Base-by-base conservation (phyloP, 2,888 invertebrate genomes). In the Drosophila mayaguana region DNA sequence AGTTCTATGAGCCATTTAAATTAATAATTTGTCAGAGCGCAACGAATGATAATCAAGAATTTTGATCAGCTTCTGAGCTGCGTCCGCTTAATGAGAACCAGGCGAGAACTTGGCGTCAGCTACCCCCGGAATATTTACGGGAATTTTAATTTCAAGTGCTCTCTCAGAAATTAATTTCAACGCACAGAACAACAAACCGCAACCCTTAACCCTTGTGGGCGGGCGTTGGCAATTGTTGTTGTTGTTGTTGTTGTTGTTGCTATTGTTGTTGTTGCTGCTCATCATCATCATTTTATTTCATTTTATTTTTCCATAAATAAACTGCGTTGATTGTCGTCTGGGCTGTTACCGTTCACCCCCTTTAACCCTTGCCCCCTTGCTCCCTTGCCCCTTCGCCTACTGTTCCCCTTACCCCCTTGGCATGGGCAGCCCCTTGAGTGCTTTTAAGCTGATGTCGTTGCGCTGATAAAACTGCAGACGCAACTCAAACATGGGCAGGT, bases 141-240 rank as follows among this genome's bases (percentile, higher is more conserved):
- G 18, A 90, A 89, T 91, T 92, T 91, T 85, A 88, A 89, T 90
- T 87, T 88, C 81, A 83, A 91, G 88, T 89, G 88, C 80, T 76
- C 48, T 32, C 78, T 70, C 85, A 76, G 73, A 91, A 92, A 92
- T 92, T 92, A 92, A 92, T 92, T 92, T 92, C 77, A 63, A 71
- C 79, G 79, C 74, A 68, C 78, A 63, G 28, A 62, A 40, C 60
- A 63, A 72, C 72, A 70, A 73, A 57, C 75, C 80, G 63, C 86
- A 80, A 81, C 82, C 82, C 81, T 82, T 87, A 84, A 83, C 80
- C 83, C 77, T 53, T 38, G 77, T 76, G 75, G 75, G 78, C 78
- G 72, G 48, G 20, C 56, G 20, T 34, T 69, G 63, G 65, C 61
- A 54, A 75, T 82, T 80, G 82, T 65, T 75, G 68, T 65, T 69